Base-by-base conservation (phyloP, 1,140 invertebrate species). In the Gryon sp. region DNA sequence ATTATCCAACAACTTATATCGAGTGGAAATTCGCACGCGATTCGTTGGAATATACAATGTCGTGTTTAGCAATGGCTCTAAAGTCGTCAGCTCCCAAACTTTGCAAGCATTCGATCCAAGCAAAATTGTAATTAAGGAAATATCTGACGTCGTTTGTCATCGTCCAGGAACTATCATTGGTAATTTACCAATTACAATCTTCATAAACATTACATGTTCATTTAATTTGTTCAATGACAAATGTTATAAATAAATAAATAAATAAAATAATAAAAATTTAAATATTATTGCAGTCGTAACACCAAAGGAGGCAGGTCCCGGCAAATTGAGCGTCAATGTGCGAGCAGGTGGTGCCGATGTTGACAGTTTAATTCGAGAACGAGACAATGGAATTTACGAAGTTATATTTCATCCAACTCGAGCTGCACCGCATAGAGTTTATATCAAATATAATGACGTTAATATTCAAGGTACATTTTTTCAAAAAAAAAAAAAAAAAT, bases 31-130 rank as follows among this genome's bases (percentile, higher is more conserved):
- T 76, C 86, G 87, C 62, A 90, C 91, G 0, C 87, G 90, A 46
- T 85, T 91, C 62, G 91, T 94, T 12, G 93, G 93, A 7, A 89
- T 86, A 1, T 92, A 94, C 76, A 91, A 88, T 18, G 89, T 94
- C 38, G 85, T 86, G 24, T 89, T 92, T 24, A 89, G 88, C 11
- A 90, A 92, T 40, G 86, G 90, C 22, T 89, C 89, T 6, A 89
- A 90, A 34, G 82, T 90, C 2, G 90, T 93, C 12, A 90, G 88
- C 52, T 91, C 91, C 7, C 91, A 92, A 73, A 93, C 92, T 1
- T 92, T 97, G 2, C 94, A 96, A 82, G 95, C 95, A 0, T 95
- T 96, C 60, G 96, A 98, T 88, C 95, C 96, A 0, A 90, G 91
- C 3, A 91, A 94, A 81, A 94, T 98, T 9, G 92, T 93, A 52